These are phyloP conservation scores for Scotopteryx bipunctaria DNA, from an alignment of 2,888 invertebrate genomes.

Conservation along the genomic window DNA sequence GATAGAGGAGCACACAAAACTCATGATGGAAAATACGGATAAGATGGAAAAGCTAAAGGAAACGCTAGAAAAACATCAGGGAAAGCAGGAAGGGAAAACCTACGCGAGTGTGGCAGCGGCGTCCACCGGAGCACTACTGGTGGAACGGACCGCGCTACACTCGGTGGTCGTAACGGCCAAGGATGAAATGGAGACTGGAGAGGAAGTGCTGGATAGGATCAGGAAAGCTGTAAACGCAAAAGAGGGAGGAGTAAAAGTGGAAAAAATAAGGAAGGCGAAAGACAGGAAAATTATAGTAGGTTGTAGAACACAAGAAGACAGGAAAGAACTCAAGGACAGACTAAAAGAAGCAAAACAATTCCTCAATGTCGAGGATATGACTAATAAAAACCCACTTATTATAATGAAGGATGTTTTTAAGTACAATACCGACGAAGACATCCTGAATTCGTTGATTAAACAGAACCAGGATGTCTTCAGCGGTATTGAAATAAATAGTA, in stretches of 20 bases:
- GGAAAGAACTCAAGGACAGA: slow-evolving; percentile 14
- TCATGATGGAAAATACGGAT: neutral
- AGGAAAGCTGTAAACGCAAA: slow-evolving; percentile 25
- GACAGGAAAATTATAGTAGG: slow-evolving; percentile 25
- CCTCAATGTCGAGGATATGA: slow-evolving; percentile 21
- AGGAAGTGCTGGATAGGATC: slow-evolving; percentile 14
- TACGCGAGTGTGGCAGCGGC: slow-evolving; percentile 12
- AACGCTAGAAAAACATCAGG: neutral
- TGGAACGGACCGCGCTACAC: slow-evolving; percentile 18
- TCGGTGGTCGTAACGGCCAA: slow-evolving; percentile 16
- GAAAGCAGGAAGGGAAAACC: neutral
- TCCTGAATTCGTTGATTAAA: neutral
- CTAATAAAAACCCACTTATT: slow-evolving; percentile 31
- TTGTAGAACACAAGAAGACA: slow-evolving; percentile 16
- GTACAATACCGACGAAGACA: neutral
- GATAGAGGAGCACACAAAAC: neutral
- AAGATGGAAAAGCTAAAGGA: neutral
- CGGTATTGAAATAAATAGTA: neutral
- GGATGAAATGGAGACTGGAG: slow-evolving; percentile 22
- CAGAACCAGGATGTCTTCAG: neutral
- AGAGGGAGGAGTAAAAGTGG: slow-evolving; percentile 15
- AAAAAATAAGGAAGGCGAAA: slow-evolving; percentile 25
- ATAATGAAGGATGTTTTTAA: slow-evolving; percentile 24
- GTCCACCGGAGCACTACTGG: neutral
- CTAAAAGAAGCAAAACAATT: neutral